Conservation (phyloP, 2,113 vertebrate species). For the Orcinus orca region DNA sequence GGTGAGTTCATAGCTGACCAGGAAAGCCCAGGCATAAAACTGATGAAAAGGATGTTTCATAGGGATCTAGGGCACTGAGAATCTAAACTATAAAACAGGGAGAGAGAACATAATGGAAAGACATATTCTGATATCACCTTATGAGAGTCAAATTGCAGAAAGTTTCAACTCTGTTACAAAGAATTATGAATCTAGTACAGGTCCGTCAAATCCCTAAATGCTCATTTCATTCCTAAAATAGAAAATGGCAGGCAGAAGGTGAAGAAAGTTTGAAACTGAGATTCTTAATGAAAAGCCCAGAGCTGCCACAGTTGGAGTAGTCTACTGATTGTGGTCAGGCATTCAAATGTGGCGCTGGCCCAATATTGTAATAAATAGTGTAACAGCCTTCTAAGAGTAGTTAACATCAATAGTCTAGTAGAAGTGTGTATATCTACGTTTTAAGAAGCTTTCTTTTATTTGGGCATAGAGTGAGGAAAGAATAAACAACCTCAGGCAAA, state of each 20-base stretch:
- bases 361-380: not conserved
- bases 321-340: not conserved
- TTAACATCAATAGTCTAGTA: not conserved
- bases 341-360: not conserved
- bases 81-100: not conserved
- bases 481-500: not conserved
- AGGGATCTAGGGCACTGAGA: not conserved
- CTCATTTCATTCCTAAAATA: not conserved
- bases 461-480: not conserved
- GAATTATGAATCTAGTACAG: not conserved
- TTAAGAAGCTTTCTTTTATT: not conserved
- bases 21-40: not conserved
- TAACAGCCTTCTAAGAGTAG: not conserved
- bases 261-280: not conserved
- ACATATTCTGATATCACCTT: not conserved
- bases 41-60: not conserved
- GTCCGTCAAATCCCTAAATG: not conserved
- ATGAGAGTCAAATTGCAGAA: not conserved
- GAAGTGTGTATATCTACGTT: not conserved
- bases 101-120: not conserved
- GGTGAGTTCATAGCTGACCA: not conserved
- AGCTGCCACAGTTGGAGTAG: not conserved
- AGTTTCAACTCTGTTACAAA: not conserved
- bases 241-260: not conserved
- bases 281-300: not conserved